Percentiles rank a stretch among this genome's conserved stretches.
Evolutionary conservation across 2,888 invertebrate genomes (phyloP).

Genomic region (Phaedon cochleariae): DNA sequence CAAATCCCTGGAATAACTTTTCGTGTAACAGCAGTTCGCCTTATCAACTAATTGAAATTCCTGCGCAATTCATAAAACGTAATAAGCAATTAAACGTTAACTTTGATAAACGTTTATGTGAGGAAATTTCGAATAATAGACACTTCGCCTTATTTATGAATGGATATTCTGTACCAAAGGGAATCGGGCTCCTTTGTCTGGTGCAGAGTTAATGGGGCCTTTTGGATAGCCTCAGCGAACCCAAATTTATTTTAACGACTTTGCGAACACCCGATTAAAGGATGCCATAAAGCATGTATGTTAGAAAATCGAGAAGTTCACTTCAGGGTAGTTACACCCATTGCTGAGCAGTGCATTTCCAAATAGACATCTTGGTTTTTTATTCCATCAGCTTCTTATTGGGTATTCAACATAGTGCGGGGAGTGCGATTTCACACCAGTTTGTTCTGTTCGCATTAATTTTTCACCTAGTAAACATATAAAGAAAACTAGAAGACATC

Average conservation of each 20-base stretch:
- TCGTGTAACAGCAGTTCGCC: background rate
- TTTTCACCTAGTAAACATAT: no score
- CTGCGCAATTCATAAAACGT: slow-evolving; percentile 19
- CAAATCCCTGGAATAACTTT: background rate
- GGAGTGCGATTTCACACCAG: no score
- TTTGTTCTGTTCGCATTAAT: no score
- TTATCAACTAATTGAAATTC: slow-evolving; percentile 19
- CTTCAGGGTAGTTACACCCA: no score
- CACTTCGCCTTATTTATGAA: slow-evolving; percentile 39
- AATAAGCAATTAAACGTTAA: slow-evolving; percentile 31
- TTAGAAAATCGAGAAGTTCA: background rate
- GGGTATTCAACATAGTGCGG: no score
- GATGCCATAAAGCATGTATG: background rate
- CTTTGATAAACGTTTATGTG: slow-evolving; percentile 32
- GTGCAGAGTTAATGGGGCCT: slow-evolving; percentile 8
- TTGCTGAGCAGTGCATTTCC: no score
- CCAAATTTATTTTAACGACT: background rate
- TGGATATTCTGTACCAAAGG: slow-evolving; percentile 31
- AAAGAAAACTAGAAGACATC: no score
- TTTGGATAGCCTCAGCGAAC: background rate
- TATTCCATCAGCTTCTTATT: no score
- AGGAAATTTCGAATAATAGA: slow-evolving; percentile 36
- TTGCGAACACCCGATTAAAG: background rate
- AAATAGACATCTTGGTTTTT: no score
- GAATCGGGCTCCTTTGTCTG: slow-evolving; percentile 36